Conservation (phyloP, 2,113 vertebrate species). For the Lophius piscatorius region DNA sequence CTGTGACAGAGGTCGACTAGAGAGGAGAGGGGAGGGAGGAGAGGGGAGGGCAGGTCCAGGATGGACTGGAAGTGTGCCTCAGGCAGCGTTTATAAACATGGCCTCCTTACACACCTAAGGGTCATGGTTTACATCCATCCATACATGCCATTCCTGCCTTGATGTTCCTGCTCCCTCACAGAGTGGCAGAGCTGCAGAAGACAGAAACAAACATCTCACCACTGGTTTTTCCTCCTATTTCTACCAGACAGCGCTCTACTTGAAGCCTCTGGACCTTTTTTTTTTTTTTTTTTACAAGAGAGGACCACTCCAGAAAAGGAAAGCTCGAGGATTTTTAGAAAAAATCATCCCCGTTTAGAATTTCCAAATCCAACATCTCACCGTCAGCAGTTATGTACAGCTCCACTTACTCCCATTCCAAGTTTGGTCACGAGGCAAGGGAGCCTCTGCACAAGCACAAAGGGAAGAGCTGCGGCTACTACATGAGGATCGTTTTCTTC, state of each 20-base stretch:
- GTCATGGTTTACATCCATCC: conserved; percentile 63
- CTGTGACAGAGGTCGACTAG: conserved; percentile 35
- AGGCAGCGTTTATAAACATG: conserved; percentile 76
- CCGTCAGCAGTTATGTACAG: conserved; percentile 80
- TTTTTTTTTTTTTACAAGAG: too few relatives aligned
- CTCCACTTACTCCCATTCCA: conserved; percentile 80
- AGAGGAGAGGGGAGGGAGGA: conserved; percentile 32
- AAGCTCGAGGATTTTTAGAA: conserved; percentile 9
- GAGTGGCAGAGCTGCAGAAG: neutral
- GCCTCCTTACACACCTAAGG: conserved; percentile 36
- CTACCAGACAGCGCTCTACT: neutral
- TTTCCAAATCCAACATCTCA: conserved; percentile 43
- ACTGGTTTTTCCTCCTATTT: neutral
- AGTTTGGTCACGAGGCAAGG: conserved; percentile 78
- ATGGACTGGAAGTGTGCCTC: conserved; percentile 72
- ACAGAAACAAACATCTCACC: neutral
- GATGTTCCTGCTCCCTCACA: neutral
- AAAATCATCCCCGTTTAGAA: conserved; percentile 10
- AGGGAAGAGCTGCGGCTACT: conserved; percentile 81
- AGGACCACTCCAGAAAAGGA: neutral
- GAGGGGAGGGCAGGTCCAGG: conserved; percentile 62
- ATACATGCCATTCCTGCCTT: conserved; percentile 26
- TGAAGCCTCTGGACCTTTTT: conserved; percentile 3
- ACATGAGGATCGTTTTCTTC: conserved; percentile 90
- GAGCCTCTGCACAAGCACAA: conserved; percentile 66